Conservation (phyloP, 2,113 vertebrate species). For the Cricetomys ansorgei region DNA sequence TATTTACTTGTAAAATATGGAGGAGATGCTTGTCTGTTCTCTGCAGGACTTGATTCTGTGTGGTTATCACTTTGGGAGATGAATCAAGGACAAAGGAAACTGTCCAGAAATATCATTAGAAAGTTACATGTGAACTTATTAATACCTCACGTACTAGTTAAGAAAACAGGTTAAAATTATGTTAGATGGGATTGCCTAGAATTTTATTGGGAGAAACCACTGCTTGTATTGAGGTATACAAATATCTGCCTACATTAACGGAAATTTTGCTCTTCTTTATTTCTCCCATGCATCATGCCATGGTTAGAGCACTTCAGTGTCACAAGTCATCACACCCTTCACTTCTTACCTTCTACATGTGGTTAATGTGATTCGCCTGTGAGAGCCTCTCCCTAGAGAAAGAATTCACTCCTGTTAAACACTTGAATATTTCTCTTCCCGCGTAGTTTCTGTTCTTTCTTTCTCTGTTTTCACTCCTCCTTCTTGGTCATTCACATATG, state of each 20-base stretch:
- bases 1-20: not conserved
- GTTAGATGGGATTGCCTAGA: not conserved
- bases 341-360: not conserved
- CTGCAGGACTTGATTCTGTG: not conserved
- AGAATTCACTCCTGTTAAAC: not conserved
- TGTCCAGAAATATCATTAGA: not conserved
- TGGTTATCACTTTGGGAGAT: rapidly evolving
- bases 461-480: not conserved
- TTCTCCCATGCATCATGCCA: not conserved
- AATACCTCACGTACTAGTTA: not conserved
- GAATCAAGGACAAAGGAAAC: not conserved
- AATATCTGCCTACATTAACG: not conserved
- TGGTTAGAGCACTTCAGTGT: not conserved
- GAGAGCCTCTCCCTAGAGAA: not conserved
- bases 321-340: not conserved
- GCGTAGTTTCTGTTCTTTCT: not conserved
- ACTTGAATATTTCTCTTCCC: not conserved
- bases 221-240: not conserved
- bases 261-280: not conserved
- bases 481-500: not conserved
- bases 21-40: not conserved
- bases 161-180: conserved; percentile 5
- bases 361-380: not conserved
- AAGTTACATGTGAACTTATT: not conserved
- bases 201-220: not conserved